Evolutionary conservation across 2,797 vertebrate genomes (phyloP), one percentile per base, ranked within the genome.

Genomic region (Botia kubotai): DNA sequence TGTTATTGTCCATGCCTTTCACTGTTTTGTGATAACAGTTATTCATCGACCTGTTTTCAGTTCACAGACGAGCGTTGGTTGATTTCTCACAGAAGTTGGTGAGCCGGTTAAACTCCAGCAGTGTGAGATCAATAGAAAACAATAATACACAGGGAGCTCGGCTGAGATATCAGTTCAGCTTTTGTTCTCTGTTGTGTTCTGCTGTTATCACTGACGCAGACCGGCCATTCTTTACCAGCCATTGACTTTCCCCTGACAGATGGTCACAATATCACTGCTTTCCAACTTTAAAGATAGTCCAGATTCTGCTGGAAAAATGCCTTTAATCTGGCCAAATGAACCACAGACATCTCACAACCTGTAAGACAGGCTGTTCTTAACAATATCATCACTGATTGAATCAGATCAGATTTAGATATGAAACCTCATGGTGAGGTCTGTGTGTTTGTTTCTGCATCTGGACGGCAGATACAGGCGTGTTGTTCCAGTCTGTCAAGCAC

Each of bases 81-180:
- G 33, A 80, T 80, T 80, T 80, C 48, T 73, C 60, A 26, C 58
- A 72, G 43, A 72, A 65, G 69, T 72, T 79, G 53, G 55, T 4
- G 17, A 72, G 46, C 12, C 21, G 33, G 50, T 0, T 66, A 73
- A 66, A 72, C 26, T 11, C 1, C 78, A 80, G 19, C 7, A 17
- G 70, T 72, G 23, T 16, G 46, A 57, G 70, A 80, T 73, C 60
- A 67, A 80, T 73, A 72, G 70, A 21, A 66, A 69, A 66, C 36
- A 80, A 65, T 29, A 53, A 52, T 16, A 43, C 17, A 16, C 67
- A 50, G 67, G n/a, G 23, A 69, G 36, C 46, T 6, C 6, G 69
- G 23, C 58, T 36, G 57, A 75, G 58, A 63, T 75, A 65, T 10
- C 14, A 10, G 8, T 52, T 19, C 69, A 72, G 68, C 50, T 29